Base-by-base conservation (phyloP, 2,888 invertebrate species). In the Macaria notata region DNA sequence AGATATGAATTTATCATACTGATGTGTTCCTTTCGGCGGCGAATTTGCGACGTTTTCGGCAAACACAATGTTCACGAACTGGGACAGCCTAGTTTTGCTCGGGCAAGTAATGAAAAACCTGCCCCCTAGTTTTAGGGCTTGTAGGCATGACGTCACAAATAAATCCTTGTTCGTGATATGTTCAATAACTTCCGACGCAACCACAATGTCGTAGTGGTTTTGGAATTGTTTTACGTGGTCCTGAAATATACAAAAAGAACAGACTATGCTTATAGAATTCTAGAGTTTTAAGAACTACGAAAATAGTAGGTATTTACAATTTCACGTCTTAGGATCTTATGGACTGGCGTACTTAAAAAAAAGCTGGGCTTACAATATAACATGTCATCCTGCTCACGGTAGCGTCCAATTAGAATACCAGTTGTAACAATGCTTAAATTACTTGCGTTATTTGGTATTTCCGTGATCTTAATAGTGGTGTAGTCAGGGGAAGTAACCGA, bases 171-270 rank as follows among this genome's bases (percentile, higher is more conserved):
- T 93, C 1, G 92, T 87, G 0, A 98, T 95, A 87, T 98, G 98
- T 80, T 98, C 98, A 57, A 98, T 86, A 0, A 98, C 95, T 90
- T 98, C 98, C 0, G 98, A 98, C 0, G 96, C 94, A 0, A 98
- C 93, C 1, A 98, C 94, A 0, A 94, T 97, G 88, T 98, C 97
- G 81, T 95, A 98, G 36, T 78, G 72, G 53, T 92, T 89, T 0
- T 64, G 52, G 68, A 92, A 80, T 0, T 83, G 67, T 36, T 78
- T 71, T 0, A 85, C 79, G 72, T 94, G 93, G 0, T 94, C 87
- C 82, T 94, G 81, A 8, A 19, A 19, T 19, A 19, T 19, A 19
- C 19, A 19, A 19, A 19, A 19, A 19, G 2, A 19, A 19, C 19
- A 19, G 19, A 19, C 19, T 19, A 19, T 19, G 19, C 19, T 19